These are phyloP conservation scores for Ochropacha duplaris DNA, from an alignment of 2,888 invertebrate genomes.

Conservation along the genomic window DNA sequence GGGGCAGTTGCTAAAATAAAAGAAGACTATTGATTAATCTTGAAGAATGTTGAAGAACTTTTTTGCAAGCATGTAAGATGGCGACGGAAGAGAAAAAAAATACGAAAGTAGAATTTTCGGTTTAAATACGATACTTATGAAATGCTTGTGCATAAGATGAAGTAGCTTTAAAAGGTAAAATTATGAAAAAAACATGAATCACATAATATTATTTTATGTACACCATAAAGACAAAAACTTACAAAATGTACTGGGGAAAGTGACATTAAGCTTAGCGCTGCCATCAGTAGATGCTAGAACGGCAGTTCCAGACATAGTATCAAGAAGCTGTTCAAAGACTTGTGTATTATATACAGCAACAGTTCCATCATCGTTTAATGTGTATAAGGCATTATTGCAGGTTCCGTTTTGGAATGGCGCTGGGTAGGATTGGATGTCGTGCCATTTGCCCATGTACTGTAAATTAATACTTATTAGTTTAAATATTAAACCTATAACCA, in stretches of 20 bases:
- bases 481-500: no score
- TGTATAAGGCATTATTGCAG: conserved; percentile 57
- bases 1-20: conserved; percentile 42
- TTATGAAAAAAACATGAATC: no score
- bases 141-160: no score
- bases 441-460: conserved; percentile 64
- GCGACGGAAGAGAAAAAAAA: no score
- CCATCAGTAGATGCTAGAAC: conserved; percentile 40
- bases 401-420: conserved; percentile 61
- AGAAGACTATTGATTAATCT: no score
- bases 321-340: conserved; percentile 51
- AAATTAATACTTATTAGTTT: conserved; percentile 6
- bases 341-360: conserved; percentile 61
- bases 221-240: not conserved
- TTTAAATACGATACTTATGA: no score
- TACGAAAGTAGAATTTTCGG: no score
- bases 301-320: conserved; percentile 54
- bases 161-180: no score
- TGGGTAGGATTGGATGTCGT: conserved; percentile 64
- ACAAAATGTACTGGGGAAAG: conserved; percentile 29
- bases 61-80: no score
- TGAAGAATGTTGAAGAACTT: no score
- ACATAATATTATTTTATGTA: no score
- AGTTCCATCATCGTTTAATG: conserved; percentile 29
- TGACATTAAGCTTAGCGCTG: conserved; percentile 58